Evolutionary conservation across 1,140 invertebrate genomes (phyloP), one percentile per base, ranked within the genome.

Genomic region (Melipona quadrifasciata): DNA sequence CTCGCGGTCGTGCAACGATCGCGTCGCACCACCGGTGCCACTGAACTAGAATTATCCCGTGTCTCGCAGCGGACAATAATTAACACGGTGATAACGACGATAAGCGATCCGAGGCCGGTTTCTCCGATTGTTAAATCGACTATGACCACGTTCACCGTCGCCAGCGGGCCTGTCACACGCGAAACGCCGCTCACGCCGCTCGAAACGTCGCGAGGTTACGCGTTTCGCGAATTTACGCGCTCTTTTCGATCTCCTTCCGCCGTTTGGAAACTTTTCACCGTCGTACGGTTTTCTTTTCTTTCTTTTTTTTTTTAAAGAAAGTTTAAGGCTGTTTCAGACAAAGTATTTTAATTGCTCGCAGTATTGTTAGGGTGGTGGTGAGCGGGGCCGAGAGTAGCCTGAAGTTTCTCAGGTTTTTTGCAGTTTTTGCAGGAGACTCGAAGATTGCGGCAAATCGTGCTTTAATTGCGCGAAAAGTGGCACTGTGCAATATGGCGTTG

Each of bases 81-180:
- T 79, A 80, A 70, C 76, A 21, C 51, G 21, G 3, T 58, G 82
- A 80, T 80, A 65, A 84, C 21, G 58, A 53, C 77, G 77, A 80
- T 65, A 80, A 34, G 34, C 39, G 4, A 21, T 51, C 39, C 39
- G 39, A 47, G 11, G 16, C 0, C 17, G 2, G 10, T 72, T 31
- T 64, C 57, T 64, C 57, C 0, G 27, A 73, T 73, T 53, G 55
- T 81, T 61, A 73, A 80, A 61, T 51, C 68, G 70, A 53, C 27
- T 58, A 27, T 47, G 65, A 58, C 27, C 17, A 19, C 31, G 53
- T 80, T 58, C 67, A 57, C 31, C 65, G 12, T 3, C 2, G 24
- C 1, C 19, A n/a, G 1, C 14, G 34, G 11, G 27, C 12, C 34
- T 47, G 51, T 31, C 68, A n/a, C 4, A 27, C 53, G 21, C 12